Base-by-base conservation (phyloP, 2,113 vertebrate genomes). In the Turdus rufiventris region DNA sequence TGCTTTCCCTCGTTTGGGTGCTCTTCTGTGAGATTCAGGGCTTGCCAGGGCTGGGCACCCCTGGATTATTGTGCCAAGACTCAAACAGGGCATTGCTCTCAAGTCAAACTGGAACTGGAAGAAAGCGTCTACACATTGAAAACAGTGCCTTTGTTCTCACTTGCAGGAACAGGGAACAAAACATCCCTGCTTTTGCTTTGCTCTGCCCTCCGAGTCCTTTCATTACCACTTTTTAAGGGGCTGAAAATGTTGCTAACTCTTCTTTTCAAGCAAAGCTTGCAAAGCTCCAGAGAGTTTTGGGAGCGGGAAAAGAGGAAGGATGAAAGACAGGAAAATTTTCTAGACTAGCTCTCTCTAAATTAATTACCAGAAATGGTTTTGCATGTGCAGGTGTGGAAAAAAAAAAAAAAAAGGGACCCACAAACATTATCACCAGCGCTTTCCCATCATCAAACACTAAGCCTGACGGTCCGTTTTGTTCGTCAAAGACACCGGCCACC, bases 381-480 rank as follows among this genome's bases (percentile, higher is more conserved):
- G 48, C 53, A 61, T 88, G 45, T 4, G 65, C 92, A 93, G 89
- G 85, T 93, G 90, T 93, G 70, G 13, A 51, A 24, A 66, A 68
- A 42, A 43, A 71, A 74, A 28, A 45, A 45, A 16, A 50, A 28
- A 65, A 62, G 38, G 40, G 71, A 94, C 40, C 29, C 0, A 0
- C 40, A 81, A 93, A 84, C 88, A 88, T 63, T 53, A 71, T 92
- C 67, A 85, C 9, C 1, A 1, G 66, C 65, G 81, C 85, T 93
- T 95, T 97, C 91, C 67, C 91, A 96, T 93, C 88, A 91, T 85
- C 93, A 90, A 90, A 90, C 85, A 61, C 72, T 85, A 73, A 90
- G 50, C 72, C 72, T 18, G 18, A 70, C 0, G 1, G 68, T 74
- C 71, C 2, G 1, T 88, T 96, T 91, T 90, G 90, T 93, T 96